Percentiles rank a stretch among this genome's conserved stretches.
Conservation (phyloP, 2,888 invertebrate genomes). For the Charanyca ferruginea region DNA sequence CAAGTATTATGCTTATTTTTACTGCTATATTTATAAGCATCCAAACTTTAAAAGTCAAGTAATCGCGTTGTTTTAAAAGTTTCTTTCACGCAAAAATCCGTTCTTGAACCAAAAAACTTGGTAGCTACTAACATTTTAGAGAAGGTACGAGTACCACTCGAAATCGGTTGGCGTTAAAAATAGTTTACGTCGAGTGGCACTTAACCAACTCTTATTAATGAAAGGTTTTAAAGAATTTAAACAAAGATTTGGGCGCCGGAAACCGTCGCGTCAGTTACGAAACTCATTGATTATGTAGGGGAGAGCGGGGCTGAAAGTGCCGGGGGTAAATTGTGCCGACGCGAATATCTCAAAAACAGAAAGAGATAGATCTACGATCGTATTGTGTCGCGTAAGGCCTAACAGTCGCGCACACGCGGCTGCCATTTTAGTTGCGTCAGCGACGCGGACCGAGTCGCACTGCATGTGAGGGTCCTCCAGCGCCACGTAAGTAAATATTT, state of each 20-base stretch:
- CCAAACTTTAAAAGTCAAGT: conserved; percentile 30
- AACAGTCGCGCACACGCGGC: too few relatives aligned
- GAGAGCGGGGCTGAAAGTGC: too few relatives aligned
- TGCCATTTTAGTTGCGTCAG: too few relatives aligned
- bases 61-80: conserved; percentile 36
- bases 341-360: too few relatives aligned
- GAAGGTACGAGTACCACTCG: conserved; percentile 46
- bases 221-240: conserved; percentile 64
- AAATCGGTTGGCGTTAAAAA: conserved; percentile 62
- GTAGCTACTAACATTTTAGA: conserved; percentile 40
- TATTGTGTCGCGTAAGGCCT: too few relatives aligned
- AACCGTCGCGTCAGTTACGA: conserved; percentile 62
- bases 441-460: too few relatives aligned
- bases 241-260: conserved; percentile 77
- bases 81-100: conserved; percentile 21
- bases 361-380: too few relatives aligned
- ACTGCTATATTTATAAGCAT: conserved; percentile 22
- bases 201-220: conserved; percentile 62
- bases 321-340: too few relatives aligned
- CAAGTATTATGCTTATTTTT: conserved; percentile 25
- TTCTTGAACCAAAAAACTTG: conserved; percentile 39
- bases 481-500: too few relatives aligned
- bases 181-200: conserved; percentile 69
- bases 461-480: too few relatives aligned
- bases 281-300: conserved; percentile 64